Evolutionary conservation across 2,888 invertebrate genomes (phyloP), one percentile per base, ranked within the genome.

Genomic region (Drosophila trichaetosa): DNA sequence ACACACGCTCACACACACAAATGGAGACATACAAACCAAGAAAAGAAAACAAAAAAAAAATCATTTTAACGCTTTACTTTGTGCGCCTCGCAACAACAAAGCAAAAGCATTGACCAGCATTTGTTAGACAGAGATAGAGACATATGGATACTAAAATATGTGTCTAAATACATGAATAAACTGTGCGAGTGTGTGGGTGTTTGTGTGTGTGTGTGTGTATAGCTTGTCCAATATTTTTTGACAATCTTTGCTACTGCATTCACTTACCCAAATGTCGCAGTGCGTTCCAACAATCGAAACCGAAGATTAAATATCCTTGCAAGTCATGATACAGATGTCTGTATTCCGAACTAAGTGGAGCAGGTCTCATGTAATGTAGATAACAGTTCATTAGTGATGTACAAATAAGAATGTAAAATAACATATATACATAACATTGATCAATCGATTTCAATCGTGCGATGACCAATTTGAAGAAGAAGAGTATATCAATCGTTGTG

Each of bases 91-190:
- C 49, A 62, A 38, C 64, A 63, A 40, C 34, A 59, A 38, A 51
- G 42, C 38, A 69, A 79, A 80, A 69, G 73, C 80, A 82, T 82
- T 85, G 83, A 80, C 86, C 81, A 76, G 83, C 70, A 74, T 76
- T 61, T 72, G 71, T 70, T 61, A 48, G 69, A 42, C 54, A 11
- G 31, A 53, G 40, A 27, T 48, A 42, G 38, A 59, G 21, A 59
- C 38, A 51, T 24, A n/a, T 31, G 21, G 33, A 33, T 31, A 40
- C 34, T 34, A n/a, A 38, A 40, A 58, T 58, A 53, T 53, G 33
- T 40, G 48, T 27, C 42, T 29, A 60, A 49, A 46, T 29, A 48
- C 54, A n/a, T 46, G 24, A 36, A 27, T 18, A 49, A 18, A 27
- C 5, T 34, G 24, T 42, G 18, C 48, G 13, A 48, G 4, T 64